phyloP scores from a whole-genome alignment of 2,113 vertebrate genomes.

The Lepidothrix coronata region DNA sequence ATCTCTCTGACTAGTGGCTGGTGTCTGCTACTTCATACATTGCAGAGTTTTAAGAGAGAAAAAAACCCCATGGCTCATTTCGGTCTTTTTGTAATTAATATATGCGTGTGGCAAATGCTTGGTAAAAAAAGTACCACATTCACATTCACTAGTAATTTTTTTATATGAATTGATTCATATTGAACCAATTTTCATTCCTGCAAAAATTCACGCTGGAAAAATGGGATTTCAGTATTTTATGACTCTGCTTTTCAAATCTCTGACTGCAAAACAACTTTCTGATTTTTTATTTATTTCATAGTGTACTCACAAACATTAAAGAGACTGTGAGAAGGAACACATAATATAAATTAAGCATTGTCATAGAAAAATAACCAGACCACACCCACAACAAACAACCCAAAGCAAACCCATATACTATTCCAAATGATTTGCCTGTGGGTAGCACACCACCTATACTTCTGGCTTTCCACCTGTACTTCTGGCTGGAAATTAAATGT shows the following conservation, averaged over 20 bases:
- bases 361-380: not conserved
- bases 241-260: not conserved
- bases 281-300: not conserved
- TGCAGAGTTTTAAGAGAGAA: not conserved
- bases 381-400: not conserved
- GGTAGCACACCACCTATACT: rapidly evolving
- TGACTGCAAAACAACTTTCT: not conserved
- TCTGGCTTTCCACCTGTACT: rapidly evolving
- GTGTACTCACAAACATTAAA: not conserved
- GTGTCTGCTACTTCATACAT: not conserved
- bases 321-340: not conserved
- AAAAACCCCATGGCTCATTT: not conserved
- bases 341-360: not conserved
- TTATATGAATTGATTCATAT: not conserved
- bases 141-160: not conserved
- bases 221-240: not conserved
- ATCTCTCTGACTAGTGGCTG: not conserved
- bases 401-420: not conserved
- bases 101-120: not conserved
- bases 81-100: not conserved
- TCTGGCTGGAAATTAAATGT: rapidly evolving
- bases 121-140: not conserved
- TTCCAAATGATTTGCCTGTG: not conserved
- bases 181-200: not conserved
- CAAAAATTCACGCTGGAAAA: not conserved